Evolutionary conservation across 2,113 vertebrate species (phyloP), one percentile per base, ranked within the genome.

Genomic region (Pachyramphus minor): DNA sequence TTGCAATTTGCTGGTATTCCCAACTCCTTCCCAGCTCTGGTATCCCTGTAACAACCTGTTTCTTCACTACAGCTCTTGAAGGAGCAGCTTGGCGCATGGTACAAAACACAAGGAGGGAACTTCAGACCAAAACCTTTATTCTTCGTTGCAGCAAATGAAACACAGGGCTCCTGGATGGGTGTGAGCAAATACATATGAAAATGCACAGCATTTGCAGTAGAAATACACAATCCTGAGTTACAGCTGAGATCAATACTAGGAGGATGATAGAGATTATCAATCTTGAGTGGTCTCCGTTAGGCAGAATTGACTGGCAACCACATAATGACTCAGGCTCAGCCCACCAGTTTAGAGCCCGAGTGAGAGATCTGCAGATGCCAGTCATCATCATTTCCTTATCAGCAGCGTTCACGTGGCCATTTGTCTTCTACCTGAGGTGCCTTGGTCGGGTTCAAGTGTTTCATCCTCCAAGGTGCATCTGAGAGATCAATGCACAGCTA

Each of bases 401-500:
- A 69, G 96, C 81, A 83, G 66, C 2, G 6, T 79, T 94, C 97
- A 86, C 6, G 45, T 68, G 96, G 93, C 89, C 86, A 63, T 97
- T 97, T 85, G 90, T 98, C 97, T 97, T 97, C 97, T 63, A 74
- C 89, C 77, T 31, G 75, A n/a, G 85, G 67, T 25, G 25, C 52
- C 87, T 66, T 7, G 55, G 94, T 92, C 90, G 35, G 3, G 71
- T 73, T 42, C 82, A 89, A 91, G 92, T 25, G 49, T 56, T 72
- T 84, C 75, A 93, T 96, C 95, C 93, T 97, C 95, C 80, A 33
- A 67, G 94, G 87, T 89, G 37, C 7, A 8, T 94, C 90, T 95
- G 96, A 47, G 99, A 98, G 97, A 98, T 99, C 99, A 99, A 99
- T 99, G 99, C 99, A 97, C 99, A 99, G 99, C 99, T 99, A 99